Evolutionary conservation across 2,888 invertebrate genomes (phyloP), one percentile per base, ranked within the genome.

Genomic region (Acheta domesticus): DNA sequence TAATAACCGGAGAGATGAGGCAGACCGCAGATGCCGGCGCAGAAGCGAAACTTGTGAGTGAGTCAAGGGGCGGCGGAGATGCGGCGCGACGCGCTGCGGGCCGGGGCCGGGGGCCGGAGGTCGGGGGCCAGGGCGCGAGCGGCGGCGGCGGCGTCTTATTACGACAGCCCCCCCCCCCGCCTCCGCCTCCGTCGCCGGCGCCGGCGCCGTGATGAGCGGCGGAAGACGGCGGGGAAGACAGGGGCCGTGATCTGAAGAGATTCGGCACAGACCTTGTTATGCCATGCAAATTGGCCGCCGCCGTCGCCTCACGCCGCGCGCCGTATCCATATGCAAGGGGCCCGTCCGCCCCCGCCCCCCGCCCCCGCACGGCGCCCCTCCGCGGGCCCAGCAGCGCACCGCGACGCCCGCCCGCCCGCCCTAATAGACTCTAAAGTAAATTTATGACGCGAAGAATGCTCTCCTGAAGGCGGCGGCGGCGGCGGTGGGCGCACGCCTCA

Each of bases 291-390:
- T 80, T 77, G 49, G 49, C 36, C 49, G 50, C 49, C 74, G 36
- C 36, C 36, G 36, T 4, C 36, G 2, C 78, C 21, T 78, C 36
- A 36, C 62, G 62, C 62, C 16, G 62, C n/a, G 23, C 20, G 76
- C 79, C n/a, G 77, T 80, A 80, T 80, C 77, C 80, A 80, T 80
- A 80, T 80, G 80, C 80, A 80, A 80, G 79, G 80, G 79, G 62
- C 49, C 76, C 49, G 73, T 76, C 79, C 73, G 73, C 76, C 76
- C 48, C 49, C 48, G 11, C 36, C 75, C 36, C 21, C 49, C 75
- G 0, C 75, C 74, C 76, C 49, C 36, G 75, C 20, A 21, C 21
- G 48, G 49, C 23, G n/a, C 78, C 48, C 49, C 78, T 14, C 20
- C 50, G 21, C 49, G n/a, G 16, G 16, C 14, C 19, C 62, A 62